Percentiles rank a stretch among this genome's conserved stretches.
Conservation (phyloP, 1,140 invertebrate species). For the Atta cephalotes region DNA sequence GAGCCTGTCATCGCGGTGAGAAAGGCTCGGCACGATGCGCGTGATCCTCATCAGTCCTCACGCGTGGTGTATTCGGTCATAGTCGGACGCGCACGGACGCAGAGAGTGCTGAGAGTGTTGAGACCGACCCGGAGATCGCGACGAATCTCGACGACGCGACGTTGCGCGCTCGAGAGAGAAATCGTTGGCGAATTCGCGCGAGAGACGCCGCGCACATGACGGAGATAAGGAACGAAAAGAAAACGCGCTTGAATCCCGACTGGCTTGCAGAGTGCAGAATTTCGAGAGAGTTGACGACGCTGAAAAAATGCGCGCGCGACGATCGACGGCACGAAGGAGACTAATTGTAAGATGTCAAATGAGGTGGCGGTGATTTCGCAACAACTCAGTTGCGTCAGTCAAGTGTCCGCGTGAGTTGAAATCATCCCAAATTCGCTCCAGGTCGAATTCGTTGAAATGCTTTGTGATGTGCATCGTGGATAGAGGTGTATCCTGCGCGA, state of each 20-base stretch:
- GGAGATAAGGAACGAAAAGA: too few species aligned
- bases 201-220: background rate
- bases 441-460: background rate
- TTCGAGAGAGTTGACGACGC: background rate
- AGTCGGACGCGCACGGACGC: conserved; percentile 5
- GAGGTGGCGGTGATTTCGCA: background rate
- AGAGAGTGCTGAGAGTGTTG: background rate
- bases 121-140: background rate
- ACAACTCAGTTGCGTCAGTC: background rate
- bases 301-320: conserved; percentile 4
- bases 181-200: background rate
- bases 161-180: too few species aligned
- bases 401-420: background rate
- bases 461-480: background rate
- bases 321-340: background rate
- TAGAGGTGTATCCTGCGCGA: background rate
- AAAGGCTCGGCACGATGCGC: conserved; percentile 28
- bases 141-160: background rate
- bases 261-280: background rate
- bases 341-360: background rate
- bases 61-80: background rate
- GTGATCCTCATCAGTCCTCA: conserved; percentile 48
- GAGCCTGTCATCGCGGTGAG: conserved; percentile 35
- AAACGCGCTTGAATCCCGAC: background rate
- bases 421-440: too few species aligned